Percentiles rank a stretch among this genome's conserved stretches.
phyloP scores from a whole-genome alignment of 2,888 invertebrate species.

The Tinea trinotella region DNA sequence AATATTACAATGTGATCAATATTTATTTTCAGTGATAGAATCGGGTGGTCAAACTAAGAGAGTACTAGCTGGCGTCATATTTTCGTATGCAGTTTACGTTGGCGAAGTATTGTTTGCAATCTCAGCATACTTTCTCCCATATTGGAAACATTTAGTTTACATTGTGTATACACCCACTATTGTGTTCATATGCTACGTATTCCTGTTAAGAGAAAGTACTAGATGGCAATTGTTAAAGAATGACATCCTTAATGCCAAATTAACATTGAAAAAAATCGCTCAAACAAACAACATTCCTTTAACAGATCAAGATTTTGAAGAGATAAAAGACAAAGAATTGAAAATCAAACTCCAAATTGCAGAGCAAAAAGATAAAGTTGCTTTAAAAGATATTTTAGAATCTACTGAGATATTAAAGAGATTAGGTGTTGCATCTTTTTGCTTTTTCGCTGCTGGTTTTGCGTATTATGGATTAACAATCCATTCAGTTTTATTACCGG shows the following conservation, averaged over 20 bases:
- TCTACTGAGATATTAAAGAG: conserved; percentile 11
- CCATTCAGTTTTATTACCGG: conserved; percentile 15
- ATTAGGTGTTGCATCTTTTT: conserved; percentile 16
- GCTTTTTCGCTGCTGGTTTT: conserved; percentile 12
- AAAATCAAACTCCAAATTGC: background rate
- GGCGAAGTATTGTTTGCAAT: conserved; percentile 12
- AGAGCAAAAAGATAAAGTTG: background rate
- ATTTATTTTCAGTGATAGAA: conserved; percentile 19
- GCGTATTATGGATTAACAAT: conserved; percentile 9
- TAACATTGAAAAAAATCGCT: background rate
- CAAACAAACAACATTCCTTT: background rate
- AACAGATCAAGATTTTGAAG: background rate
- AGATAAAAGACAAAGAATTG: conserved; percentile 7
- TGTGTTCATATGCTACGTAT: conserved; percentile 1
- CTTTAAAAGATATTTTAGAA: conserved; percentile 1
- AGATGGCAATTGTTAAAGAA: conserved; percentile 16
- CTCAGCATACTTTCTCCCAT: background rate
- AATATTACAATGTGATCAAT: too few relatives aligned
- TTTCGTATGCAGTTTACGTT: conserved; percentile 13
- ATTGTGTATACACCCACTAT: conserved; percentile 10
- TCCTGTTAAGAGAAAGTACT: conserved; percentile 7
- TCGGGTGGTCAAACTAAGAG: conserved; percentile 11
- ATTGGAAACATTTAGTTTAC: conserved; percentile 15
- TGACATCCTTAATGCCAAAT: background rate
- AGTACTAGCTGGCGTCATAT: conserved; percentile 10